Conservation (phyloP, 2,113 vertebrate species). For the Tringa solitaria region DNA sequence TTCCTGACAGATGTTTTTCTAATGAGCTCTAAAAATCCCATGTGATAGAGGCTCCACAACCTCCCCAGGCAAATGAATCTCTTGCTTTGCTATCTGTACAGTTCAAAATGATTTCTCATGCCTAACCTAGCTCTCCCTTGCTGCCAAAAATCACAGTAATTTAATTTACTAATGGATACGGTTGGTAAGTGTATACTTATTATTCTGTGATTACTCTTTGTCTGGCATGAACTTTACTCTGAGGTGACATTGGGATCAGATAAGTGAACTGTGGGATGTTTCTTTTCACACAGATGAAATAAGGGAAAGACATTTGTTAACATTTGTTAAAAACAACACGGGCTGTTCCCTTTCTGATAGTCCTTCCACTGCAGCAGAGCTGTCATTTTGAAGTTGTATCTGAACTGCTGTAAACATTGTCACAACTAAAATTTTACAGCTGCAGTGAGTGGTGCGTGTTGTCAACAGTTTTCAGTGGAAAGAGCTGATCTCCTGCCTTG, state of each 20-base stretch:
- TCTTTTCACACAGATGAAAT: constrained; percentile 39
- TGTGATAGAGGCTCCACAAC: background rate
- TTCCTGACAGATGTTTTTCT: constrained; percentile 17
- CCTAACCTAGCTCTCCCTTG: constrained; percentile 16
- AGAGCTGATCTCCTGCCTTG: background rate
- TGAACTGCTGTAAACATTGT: constrained; percentile 7
- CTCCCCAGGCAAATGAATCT: constrained; percentile 13
- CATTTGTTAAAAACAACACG: background rate
- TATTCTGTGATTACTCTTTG: constrained; percentile 29
- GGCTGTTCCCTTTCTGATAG: background rate
- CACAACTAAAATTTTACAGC: constrained; percentile 19
- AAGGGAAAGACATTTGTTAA: constrained; percentile 10
- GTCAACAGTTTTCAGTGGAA: constrained; percentile 22
- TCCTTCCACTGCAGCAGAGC: background rate
- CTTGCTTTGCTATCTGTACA: constrained; percentile 15
- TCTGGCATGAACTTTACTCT: constrained; percentile 44
- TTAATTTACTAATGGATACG: constrained; percentile 56
- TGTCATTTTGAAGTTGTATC: background rate
- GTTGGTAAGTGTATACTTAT: constrained; percentile 31
- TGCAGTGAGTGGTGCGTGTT: background rate
- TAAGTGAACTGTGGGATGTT: constrained; percentile 50
- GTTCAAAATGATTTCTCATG: background rate
- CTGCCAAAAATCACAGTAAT: constrained; percentile 52
- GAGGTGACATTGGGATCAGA: constrained; percentile 46
- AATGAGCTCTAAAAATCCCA: constrained; percentile 24